phyloP scores from a whole-genome alignment of 2,797 vertebrate species.

The Avahi laniger region DNA sequence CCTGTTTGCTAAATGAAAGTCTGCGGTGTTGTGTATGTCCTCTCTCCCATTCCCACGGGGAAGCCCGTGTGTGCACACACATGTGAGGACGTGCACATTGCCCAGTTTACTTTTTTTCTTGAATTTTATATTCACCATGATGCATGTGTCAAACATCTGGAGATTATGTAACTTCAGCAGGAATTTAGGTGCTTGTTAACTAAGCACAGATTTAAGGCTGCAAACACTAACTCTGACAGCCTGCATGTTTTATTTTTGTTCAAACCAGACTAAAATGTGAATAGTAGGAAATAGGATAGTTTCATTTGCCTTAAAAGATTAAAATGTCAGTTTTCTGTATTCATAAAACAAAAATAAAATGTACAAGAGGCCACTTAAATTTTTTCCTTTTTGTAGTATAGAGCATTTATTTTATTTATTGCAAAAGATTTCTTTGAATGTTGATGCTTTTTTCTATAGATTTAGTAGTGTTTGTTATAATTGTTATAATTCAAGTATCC shows the following conservation, averaged over 20 bases:
- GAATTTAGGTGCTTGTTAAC: neutral
- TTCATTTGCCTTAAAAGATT: slow-evolving; percentile 6
- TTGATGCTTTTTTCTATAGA: neutral
- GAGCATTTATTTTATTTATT: slow-evolving; percentile 10
- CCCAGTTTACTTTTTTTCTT: neutral
- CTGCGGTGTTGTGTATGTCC: neutral
- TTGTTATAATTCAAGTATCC: neutral
- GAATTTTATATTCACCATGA: neutral
- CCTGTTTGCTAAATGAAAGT: neutral
- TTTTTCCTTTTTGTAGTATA: neutral
- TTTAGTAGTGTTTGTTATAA: neutral
- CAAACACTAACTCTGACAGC: neutral
- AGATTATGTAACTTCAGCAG: neutral
- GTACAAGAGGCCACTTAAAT: neutral
- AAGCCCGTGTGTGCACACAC: accelerated
- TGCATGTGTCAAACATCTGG: neutral
- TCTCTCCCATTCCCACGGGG: neutral
- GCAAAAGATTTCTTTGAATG: neutral
- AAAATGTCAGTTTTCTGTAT: slow-evolving; percentile 19
- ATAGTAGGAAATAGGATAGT: neutral
- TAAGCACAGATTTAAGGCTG: neutral
- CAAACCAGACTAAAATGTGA: neutral
- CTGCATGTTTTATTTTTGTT: slow-evolving; percentile 15
- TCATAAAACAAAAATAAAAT: slow-evolving; percentile 40
- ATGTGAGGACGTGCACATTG: accelerated